phyloP scores from a whole-genome alignment of 2,113 vertebrate species.

The Solea senegalensis region DNA sequence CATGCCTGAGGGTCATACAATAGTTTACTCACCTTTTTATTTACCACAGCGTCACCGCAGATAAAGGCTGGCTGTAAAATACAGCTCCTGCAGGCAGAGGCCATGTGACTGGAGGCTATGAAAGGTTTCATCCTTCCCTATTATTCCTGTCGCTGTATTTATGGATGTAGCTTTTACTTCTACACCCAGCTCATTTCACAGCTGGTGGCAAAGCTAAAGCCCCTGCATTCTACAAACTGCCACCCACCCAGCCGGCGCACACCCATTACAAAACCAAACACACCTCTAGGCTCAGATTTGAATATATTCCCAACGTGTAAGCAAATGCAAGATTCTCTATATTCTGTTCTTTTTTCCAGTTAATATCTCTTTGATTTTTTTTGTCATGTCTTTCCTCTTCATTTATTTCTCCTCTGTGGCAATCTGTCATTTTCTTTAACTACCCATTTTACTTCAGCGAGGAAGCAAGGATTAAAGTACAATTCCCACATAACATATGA shows the following conservation, averaged over 20 bases:
- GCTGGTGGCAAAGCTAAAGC: slow-evolving; percentile 26
- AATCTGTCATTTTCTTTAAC: slow-evolving; percentile 17
- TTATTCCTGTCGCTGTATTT: slow-evolving; percentile 53
- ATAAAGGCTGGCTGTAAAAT: slow-evolving; percentile 52
- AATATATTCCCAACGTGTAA: slow-evolving; percentile 16
- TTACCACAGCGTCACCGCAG: slow-evolving; percentile 41
- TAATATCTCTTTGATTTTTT: slow-evolving; percentile 5
- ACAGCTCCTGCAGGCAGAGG: slow-evolving; percentile 29
- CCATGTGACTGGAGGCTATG: slow-evolving; percentile 30
- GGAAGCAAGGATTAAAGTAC: background rate
- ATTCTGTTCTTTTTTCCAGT: slow-evolving; percentile 1
- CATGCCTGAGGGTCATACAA: slow-evolving; percentile 38
- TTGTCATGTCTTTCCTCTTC: background rate
- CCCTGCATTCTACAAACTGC: slow-evolving; percentile 15
- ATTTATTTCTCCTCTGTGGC: background rate
- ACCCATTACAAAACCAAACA: slow-evolving; percentile 43
- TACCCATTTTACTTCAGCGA: background rate
- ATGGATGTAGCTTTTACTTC: slow-evolving; percentile 35
- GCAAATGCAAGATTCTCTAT: slow-evolving; percentile 14
- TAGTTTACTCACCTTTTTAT: slow-evolving; percentile 59
- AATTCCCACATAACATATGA: too few relatives aligned
- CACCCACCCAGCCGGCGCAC: slow-evolving; percentile 30
- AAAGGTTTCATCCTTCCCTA: slow-evolving; percentile 32
- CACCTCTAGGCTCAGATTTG: slow-evolving; percentile 27
- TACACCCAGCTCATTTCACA: slow-evolving; percentile 8